phyloP scores from a whole-genome alignment of 2,797 vertebrate genomes.

The Urophycis tenuis region DNA sequence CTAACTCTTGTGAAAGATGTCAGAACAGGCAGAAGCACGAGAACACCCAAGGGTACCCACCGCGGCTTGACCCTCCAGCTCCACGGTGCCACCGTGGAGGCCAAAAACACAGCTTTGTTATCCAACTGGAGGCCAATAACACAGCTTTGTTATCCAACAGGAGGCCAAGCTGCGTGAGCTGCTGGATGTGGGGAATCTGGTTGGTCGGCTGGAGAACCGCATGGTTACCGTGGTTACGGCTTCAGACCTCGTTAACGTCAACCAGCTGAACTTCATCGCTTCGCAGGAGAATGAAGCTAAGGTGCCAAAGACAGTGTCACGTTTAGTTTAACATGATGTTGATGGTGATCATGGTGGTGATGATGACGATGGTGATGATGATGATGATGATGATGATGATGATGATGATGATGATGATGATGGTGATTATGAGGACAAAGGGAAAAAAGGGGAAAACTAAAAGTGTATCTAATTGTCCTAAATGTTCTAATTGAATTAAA shows the following conservation, averaged over 20 bases:
- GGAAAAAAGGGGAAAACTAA: too few species aligned
- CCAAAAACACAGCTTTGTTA: too few species aligned
- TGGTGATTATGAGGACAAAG: neutral
- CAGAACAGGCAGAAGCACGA: constrained; percentile 65
- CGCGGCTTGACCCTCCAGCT: neutral
- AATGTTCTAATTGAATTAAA: too few species aligned
- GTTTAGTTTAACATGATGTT: neutral
- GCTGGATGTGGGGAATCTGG: constrained; percentile 86
- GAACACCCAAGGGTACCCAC: constrained; percentile 61
- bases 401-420: neutral
- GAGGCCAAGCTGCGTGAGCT: constrained; percentile 94
- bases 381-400: constrained; percentile 14
- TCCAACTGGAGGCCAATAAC: constrained; percentile 88
- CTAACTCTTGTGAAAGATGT: constrained; percentile 66
- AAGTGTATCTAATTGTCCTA: too few species aligned
- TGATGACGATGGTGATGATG: constrained; percentile 3
- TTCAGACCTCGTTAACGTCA: constrained; percentile 91
- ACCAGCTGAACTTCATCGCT: constrained; percentile 92
- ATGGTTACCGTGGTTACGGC: constrained; percentile 95
- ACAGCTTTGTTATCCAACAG: constrained; percentile 62
- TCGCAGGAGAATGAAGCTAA: constrained; percentile 95
- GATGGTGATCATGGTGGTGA: neutral
- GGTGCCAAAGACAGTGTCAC: constrained; percentile 61
- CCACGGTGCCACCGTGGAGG: too few species aligned
- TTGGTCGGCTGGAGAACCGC: constrained; percentile 86